Conservation (phyloP, 2,888 invertebrate genomes). For the Erebia palarica region DNA sequence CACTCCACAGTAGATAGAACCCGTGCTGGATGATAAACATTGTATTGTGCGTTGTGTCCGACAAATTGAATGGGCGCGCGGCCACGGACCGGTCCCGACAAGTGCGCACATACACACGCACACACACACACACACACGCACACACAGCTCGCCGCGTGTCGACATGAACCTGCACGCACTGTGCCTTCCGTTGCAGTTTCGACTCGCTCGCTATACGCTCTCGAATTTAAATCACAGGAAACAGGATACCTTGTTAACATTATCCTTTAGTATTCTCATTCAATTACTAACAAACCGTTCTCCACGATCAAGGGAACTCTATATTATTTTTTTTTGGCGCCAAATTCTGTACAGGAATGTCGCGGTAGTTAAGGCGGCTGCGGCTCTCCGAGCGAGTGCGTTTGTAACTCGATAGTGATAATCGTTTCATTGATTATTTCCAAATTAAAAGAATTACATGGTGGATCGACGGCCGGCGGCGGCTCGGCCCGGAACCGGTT, state of each 20-base stretch:
- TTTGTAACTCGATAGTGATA: not conserved
- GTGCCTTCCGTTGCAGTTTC: constrained; percentile 17
- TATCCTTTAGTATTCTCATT: constrained; percentile 1
- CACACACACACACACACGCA: constrained; percentile 37
- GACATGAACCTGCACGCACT: constrained; percentile 39
- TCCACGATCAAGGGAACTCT: not conserved
- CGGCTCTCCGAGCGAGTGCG: not conserved
- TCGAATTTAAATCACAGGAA: constrained; percentile 20
- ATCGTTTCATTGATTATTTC: constrained; percentile 43
- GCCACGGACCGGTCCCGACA: constrained; percentile 47
- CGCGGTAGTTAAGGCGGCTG: not conserved
- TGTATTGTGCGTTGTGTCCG: constrained; percentile 50
- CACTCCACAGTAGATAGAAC: constrained; percentile 22
- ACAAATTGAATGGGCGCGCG: constrained; percentile 56
- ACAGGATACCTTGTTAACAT: constrained; percentile 16
- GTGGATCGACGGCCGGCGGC: constrained; percentile 23
- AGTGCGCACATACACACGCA: not conserved
- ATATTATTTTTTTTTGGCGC: not conserved
- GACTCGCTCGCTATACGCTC: not conserved
- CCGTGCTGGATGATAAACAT: constrained; percentile 51
- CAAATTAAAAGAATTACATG: constrained; percentile 45
- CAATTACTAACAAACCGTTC: not conserved
- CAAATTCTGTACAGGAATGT: not conserved
- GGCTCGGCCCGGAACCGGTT: constrained; percentile 44
- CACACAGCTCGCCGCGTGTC: constrained; percentile 40